phyloP scores from a whole-genome alignment of 2,888 invertebrate species.

The Drosophila peninsularis region DNA sequence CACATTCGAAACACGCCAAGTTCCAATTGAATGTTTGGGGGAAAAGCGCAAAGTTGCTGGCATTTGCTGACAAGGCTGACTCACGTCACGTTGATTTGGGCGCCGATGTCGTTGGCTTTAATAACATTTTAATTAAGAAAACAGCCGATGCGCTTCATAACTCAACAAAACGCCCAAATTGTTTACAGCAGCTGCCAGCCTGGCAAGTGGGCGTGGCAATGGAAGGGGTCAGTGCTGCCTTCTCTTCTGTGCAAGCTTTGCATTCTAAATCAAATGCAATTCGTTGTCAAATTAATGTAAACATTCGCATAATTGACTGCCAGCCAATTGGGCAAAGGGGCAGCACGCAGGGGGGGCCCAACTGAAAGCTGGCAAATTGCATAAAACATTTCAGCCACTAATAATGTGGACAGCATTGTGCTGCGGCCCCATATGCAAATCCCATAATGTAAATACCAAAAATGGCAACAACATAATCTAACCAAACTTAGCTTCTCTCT shows the following conservation, averaged over 20 bases:
- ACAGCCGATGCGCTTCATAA: slow-evolving; percentile 33
- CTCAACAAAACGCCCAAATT: slow-evolving; percentile 38
- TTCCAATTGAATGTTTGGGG: slow-evolving; percentile 17
- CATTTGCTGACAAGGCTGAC: slow-evolving; percentile 45
- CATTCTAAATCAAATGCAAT: slow-evolving; percentile 66
- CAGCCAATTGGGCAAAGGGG: slow-evolving; percentile 19
- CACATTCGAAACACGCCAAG: slow-evolving; percentile 7
- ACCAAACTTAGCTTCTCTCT: slow-evolving; percentile 31
- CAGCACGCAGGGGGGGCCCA: background rate
- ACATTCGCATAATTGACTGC: slow-evolving; percentile 64
- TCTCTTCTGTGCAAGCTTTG: slow-evolving; percentile 46
- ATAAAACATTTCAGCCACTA: slow-evolving; percentile 40
- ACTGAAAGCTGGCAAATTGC: slow-evolving; percentile 23
- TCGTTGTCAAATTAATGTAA: slow-evolving; percentile 70
- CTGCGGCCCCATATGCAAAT: slow-evolving; percentile 35
- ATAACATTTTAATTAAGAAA: slow-evolving; percentile 68
- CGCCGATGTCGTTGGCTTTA: slow-evolving; percentile 39
- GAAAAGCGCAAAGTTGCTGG: slow-evolving; percentile 20
- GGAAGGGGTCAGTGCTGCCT: background rate
- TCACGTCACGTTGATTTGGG: slow-evolving; percentile 31
- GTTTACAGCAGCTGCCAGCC: slow-evolving; percentile 17
- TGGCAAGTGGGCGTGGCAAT: background rate
- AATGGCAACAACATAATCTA: slow-evolving; percentile 45
- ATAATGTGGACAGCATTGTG: slow-evolving; percentile 36
- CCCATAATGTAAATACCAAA: slow-evolving; percentile 35